phyloP scores from a whole-genome alignment of 2,797 vertebrate species.

The Anguilla marmorata region DNA sequence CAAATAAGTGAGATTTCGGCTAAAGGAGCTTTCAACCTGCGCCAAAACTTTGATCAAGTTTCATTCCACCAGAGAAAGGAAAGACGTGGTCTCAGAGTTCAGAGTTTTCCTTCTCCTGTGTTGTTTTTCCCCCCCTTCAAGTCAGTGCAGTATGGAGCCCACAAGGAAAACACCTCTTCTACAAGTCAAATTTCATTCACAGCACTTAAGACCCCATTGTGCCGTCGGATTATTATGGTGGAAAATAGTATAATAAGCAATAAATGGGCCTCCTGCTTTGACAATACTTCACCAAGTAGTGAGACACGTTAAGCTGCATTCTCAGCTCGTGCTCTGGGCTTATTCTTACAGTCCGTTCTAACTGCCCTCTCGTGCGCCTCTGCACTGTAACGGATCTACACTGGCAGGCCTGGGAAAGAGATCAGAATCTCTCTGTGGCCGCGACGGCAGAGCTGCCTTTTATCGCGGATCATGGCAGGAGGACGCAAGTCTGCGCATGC shows the following conservation, averaged over 20 bases:
- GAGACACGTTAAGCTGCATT: background rate
- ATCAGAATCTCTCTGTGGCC: slow-evolving; percentile 38
- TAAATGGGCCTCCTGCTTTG: background rate
- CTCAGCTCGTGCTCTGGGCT: background rate
- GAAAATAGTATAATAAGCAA: background rate
- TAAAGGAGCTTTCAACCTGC: background rate
- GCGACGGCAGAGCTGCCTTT: slow-evolving; percentile 28
- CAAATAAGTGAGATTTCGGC: slow-evolving; percentile 1
- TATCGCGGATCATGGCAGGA: slow-evolving; percentile 38
- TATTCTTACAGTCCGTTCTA: slow-evolving; percentile 31
- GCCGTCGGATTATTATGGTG: slow-evolving; percentile 11
- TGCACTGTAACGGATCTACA: background rate
- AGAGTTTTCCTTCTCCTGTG: background rate
- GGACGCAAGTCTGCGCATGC: slow-evolving; percentile 34
- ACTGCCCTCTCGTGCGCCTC: slow-evolving; percentile 23
- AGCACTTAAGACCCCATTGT: background rate
- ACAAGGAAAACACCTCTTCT: background rate
- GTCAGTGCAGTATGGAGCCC: background rate
- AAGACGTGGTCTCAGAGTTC: background rate
- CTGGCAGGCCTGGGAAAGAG: slow-evolving; percentile 25
- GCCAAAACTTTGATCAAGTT: background rate
- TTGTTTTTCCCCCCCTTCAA: background rate
- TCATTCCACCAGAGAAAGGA: background rate
- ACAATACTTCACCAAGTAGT: background rate
- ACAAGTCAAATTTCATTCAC: background rate